These are phyloP conservation scores for Shinisaurus crocodilurus DNA, from an alignment of 2,113 vertebrate genomes.

Conservation along the genomic window DNA sequence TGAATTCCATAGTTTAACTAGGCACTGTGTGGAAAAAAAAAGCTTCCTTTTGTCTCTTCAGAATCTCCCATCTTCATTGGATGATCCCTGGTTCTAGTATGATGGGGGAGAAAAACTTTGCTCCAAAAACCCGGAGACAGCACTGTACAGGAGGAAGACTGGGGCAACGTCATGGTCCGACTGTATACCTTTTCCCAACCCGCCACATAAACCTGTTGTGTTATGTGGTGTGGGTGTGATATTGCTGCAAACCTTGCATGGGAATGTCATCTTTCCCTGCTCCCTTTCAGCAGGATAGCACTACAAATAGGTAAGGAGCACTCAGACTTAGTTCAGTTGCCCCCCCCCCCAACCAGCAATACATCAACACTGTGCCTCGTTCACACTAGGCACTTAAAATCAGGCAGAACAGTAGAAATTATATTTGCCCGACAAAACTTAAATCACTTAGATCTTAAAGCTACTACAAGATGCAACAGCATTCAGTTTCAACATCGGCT, in stretches of 20 bases:
- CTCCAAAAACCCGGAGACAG: neutral
- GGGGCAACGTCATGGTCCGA: neutral
- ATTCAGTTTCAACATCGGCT: constrained; percentile 26
- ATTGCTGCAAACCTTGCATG: neutral
- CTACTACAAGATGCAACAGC: neutral
- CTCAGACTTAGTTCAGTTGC: neutral
- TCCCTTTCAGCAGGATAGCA: neutral
- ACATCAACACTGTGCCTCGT: neutral
- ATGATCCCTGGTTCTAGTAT: neutral
- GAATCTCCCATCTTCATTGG: neutral
- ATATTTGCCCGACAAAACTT: too few species aligned
- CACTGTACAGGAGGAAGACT: too few species aligned
- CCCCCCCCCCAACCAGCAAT: too few species aligned
- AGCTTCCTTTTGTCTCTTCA: neutral
- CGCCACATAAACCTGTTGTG: neutral
- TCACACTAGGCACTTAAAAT: neutral
- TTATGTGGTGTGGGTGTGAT: neutral
- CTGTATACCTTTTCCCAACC: neutral
- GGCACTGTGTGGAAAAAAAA: neutral
- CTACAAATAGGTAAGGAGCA: neutral
- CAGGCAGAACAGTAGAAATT: neutral
- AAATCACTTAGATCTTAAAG: constrained; percentile 35
- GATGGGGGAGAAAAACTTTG: constrained; percentile 16
- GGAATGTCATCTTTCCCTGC: too few species aligned
- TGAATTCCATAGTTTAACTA: neutral